A percentile compares a stretch with the other conserved stretches of the same genome.
phyloP scores from a whole-genome alignment of 2,888 invertebrate genomes.

The Priocnemis perturbator region DNA sequence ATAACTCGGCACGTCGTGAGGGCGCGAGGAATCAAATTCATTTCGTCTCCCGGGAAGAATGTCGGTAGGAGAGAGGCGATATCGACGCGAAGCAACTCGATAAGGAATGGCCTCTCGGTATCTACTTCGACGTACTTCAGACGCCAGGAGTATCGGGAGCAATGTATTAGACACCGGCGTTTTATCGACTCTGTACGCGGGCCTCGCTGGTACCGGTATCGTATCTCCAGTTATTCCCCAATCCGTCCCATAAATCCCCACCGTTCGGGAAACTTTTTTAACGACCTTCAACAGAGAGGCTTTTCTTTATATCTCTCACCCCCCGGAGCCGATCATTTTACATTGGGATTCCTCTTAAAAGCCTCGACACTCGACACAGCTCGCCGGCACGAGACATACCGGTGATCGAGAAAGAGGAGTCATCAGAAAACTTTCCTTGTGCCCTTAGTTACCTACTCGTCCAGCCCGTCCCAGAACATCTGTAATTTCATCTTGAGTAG shows the following conservation, averaged over 20 bases:
- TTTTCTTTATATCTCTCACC: slow-evolving; percentile 17
- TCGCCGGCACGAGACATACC: too few relatives aligned
- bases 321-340: slow-evolving; percentile 12
- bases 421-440: too few relatives aligned
- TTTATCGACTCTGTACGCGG: slow-evolving; percentile 43
- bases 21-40: slow-evolving; percentile 1
- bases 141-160: slow-evolving; percentile 38
- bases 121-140: slow-evolving; percentile 24
- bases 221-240: slow-evolving; percentile 28
- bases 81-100: slow-evolving; percentile 20
- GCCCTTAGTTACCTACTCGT: too few relatives aligned
- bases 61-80: slow-evolving; percentile 7
- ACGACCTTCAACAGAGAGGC: slow-evolving; percentile 25
- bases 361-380: background rate
- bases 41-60: slow-evolving; percentile 1
- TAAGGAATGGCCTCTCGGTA: slow-evolving; percentile 18
- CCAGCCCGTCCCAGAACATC: too few relatives aligned
- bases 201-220: slow-evolving; percentile 7
- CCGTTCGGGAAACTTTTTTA: slow-evolving; percentile 38
- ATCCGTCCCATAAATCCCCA: slow-evolving; percentile 38
- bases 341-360: slow-evolving; percentile 18
- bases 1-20: slow-evolving; percentile 5
- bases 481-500: too few relatives aligned
- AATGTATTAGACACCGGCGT: slow-evolving; percentile 38
- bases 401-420: too few relatives aligned